Evolutionary conservation across 2,113 vertebrate species (phyloP).

Genomic region (Protobothrops mucrosquamatus): DNA sequence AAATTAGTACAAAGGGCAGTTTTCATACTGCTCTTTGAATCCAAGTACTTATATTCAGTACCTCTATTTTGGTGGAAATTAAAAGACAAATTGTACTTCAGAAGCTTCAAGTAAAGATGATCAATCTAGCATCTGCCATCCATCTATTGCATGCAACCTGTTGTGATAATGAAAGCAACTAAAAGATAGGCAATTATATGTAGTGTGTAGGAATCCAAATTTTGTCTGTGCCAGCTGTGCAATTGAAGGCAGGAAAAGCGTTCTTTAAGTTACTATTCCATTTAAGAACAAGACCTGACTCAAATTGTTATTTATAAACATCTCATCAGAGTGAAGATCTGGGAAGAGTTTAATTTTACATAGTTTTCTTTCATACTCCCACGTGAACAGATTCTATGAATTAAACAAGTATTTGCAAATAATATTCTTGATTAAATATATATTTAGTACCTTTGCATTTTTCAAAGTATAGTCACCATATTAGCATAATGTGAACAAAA

Average conservation of each 20-base stretch:
- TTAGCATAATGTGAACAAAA: constrained; percentile 22
- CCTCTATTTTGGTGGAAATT: not conserved
- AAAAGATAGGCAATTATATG: constrained; percentile 2
- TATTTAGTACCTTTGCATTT: constrained; percentile 42
- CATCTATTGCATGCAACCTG: constrained; percentile 5
- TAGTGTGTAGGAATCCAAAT: constrained; percentile 30
- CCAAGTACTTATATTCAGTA: not conserved
- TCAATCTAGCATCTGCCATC: not conserved
- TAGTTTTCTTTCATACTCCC: constrained; percentile 60
- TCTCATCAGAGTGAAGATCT: constrained; percentile 64
- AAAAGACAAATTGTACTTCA: not conserved
- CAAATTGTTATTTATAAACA: constrained; percentile 66
- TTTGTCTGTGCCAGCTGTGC: constrained; percentile 33
- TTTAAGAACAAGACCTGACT: constrained; percentile 42
- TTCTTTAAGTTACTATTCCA: constrained; percentile 40
- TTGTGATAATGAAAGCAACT: constrained; percentile 13
- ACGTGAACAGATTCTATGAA: constrained; percentile 59
- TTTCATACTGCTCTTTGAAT: not conserved
- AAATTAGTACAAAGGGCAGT: not conserved
- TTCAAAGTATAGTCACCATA: constrained; percentile 46
- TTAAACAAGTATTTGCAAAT: constrained; percentile 56
- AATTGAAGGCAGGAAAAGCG: not conserved
- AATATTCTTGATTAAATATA: constrained; percentile 52
- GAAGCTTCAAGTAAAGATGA: not conserved
- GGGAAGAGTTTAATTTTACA: constrained; percentile 65